Evolutionary conservation across 1,140 invertebrate species (phyloP).

Genomic region (Bursaphelenchus mucronatus): DNA sequence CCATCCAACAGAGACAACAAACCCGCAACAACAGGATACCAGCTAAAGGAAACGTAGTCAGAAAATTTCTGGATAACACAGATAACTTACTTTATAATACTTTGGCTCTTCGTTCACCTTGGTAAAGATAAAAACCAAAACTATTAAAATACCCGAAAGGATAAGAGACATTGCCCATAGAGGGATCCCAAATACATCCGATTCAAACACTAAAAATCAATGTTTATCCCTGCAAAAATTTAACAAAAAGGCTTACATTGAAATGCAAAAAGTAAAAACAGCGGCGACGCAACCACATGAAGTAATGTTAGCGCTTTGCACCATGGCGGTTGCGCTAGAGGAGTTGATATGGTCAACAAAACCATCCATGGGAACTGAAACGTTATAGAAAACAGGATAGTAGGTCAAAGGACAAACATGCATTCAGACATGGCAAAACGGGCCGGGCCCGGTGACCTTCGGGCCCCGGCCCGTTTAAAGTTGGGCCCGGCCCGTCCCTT

Average conservation of each 20-base stretch:
- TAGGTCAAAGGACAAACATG: too few relatives aligned
- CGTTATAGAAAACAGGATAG: too few relatives aligned
- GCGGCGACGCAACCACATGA: constrained; percentile 2
- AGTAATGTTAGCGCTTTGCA: constrained; percentile 8
- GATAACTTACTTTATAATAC: constrained; percentile 12
- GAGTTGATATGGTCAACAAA: constrained; percentile 5
- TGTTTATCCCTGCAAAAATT: background rate
- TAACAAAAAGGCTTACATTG: constrained; percentile 12
- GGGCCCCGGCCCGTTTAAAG: too few relatives aligned
- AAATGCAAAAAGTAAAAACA: constrained; percentile 4
- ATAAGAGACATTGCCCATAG: constrained; percentile 7
- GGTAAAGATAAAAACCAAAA: background rate
- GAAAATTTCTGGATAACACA: too few relatives aligned
- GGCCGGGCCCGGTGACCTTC: too few relatives aligned
- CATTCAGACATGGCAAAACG: too few relatives aligned
- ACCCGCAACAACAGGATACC: constrained; percentile 8
- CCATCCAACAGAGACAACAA: constrained; percentile 20
- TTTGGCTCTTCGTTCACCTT: constrained; percentile 3
- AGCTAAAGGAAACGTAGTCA: constrained; percentile 12
- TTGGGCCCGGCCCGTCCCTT: too few relatives aligned
- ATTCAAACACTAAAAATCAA: constrained; percentile 5
- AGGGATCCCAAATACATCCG: background rate
- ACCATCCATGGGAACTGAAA: constrained; percentile 9
- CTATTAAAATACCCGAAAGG: background rate
- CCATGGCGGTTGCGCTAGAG: constrained; percentile 6